phyloP scores from a whole-genome alignment of 1,140 invertebrate species.

The Brevipalpus yothersi region DNA sequence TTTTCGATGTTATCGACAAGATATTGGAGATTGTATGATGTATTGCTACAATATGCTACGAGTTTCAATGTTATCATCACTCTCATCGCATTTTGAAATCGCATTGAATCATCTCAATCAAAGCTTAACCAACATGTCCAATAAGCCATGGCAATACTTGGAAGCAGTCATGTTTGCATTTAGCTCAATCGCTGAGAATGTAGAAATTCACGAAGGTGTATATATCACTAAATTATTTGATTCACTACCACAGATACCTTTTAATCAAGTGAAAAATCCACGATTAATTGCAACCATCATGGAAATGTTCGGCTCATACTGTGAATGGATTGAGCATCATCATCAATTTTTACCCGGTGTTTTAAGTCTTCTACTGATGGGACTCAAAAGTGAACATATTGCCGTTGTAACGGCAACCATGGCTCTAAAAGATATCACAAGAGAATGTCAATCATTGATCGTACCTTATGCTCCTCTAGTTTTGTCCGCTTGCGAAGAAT shows the following conservation, averaged over 20 bases:
- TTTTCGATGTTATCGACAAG: slow-evolving; percentile 68
- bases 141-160: slow-evolving; percentile 24
- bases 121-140: neutral
- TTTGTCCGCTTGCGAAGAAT: slow-evolving; percentile 24
- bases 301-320: slow-evolving; percentile 34
- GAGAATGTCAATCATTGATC: slow-evolving; percentile 44
- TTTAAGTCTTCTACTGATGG: slow-evolving; percentile 37
- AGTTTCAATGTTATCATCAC: slow-evolving; percentile 30
- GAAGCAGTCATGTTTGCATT: slow-evolving; percentile 61
- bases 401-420: slow-evolving; percentile 34
- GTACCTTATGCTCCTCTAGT: slow-evolving; percentile 42
- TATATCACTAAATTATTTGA: slow-evolving; percentile 38
- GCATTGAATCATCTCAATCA: slow-evolving; percentile 5
- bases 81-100: slow-evolving; percentile 12
- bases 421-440: slow-evolving; percentile 56
- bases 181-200: slow-evolving; percentile 46
- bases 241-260: slow-evolving; percentile 32
- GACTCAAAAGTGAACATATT: slow-evolving; percentile 40
- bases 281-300: slow-evolving; percentile 4
- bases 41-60: slow-evolving; percentile 56
- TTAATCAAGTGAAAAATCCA: slow-evolving; percentile 23
- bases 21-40: slow-evolving; percentile 62
- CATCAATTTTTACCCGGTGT: slow-evolving; percentile 27
- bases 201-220: slow-evolving; percentile 31
- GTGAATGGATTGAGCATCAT: slow-evolving; percentile 48